These are phyloP conservation scores for Caretta caretta DNA, from an alignment of 2,113 vertebrate genomes.

Conservation along the genomic window DNA sequence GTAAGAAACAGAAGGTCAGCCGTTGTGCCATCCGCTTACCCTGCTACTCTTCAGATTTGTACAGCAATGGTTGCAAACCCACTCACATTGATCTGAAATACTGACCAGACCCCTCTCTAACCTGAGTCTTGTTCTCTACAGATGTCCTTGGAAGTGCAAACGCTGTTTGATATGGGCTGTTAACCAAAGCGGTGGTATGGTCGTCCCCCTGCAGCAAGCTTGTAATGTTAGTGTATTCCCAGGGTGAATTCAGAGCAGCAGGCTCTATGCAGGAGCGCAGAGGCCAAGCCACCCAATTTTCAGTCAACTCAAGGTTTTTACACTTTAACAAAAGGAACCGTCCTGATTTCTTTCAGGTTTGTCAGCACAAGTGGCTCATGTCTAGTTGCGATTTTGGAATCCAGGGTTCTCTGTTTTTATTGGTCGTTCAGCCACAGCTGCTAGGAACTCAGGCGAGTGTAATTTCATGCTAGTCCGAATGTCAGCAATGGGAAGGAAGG, in stretches of 20 bases:
- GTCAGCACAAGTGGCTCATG: constrained; percentile 42
- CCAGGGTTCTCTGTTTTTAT: constrained; percentile 28
- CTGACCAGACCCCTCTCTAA: neutral
- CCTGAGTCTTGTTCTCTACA: neutral
- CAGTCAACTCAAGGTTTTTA: constrained; percentile 38
- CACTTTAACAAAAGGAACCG: constrained; percentile 34
- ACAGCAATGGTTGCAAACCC: neutral
- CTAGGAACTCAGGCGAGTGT: neutral
- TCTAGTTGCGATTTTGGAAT: constrained; percentile 32
- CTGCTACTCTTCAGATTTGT: neutral
- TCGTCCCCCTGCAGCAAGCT: neutral
- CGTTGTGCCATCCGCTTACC: neutral
- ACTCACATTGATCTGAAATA: neutral
- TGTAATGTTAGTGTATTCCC: neutral
- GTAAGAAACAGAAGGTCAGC: constrained; percentile 53
- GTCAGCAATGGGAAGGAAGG: neutral
- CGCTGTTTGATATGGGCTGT: neutral
- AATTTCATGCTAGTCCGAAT: neutral
- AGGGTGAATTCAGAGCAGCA: neutral
- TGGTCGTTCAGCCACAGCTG: constrained; percentile 1
- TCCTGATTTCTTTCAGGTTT: neutral
- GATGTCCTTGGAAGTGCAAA: neutral
- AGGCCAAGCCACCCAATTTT: neutral
- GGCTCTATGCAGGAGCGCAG: neutral
- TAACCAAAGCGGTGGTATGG: neutral